Conservation (phyloP, 23 tunicate species). For the Botrylloides violaceus region DNA sequence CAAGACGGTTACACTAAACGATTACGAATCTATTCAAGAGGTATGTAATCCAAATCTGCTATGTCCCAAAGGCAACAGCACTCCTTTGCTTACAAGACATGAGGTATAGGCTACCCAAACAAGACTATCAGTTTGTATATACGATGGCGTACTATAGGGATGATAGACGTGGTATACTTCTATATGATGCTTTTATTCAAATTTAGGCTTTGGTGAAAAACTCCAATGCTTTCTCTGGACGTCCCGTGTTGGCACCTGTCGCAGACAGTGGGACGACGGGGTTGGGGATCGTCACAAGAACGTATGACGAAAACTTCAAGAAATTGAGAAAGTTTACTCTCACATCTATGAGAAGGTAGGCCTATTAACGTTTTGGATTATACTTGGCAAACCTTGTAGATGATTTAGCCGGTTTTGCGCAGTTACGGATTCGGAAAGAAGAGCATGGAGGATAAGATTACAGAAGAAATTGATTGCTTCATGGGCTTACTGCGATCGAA, state of each 20-base stretch:
- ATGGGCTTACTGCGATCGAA: constrained; percentile 9
- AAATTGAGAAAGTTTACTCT: constrained; percentile 17
- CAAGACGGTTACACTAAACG: no score
- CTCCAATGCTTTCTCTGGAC: not conserved
- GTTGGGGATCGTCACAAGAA: constrained; percentile 3
- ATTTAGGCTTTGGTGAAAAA: constrained; percentile 16
- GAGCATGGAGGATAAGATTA: constrained; percentile 23
- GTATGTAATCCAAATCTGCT: no score
- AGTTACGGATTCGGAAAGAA: constrained; percentile 37
- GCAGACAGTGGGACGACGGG: not conserved
- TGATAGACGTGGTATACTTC: no score
- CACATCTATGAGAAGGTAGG: constrained; percentile 19
- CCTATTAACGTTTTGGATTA: not conserved
- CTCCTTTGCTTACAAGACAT: no score
- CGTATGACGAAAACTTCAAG: constrained; percentile 7
- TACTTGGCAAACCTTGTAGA: no score
- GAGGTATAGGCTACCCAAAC: no score
- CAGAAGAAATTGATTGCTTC: constrained; percentile 25
- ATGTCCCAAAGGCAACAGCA: no score
- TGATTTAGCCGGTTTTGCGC: not conserved
- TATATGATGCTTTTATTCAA: no score
- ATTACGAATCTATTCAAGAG: no score
- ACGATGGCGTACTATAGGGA: no score
- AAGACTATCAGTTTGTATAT: no score
- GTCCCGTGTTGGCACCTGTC: not conserved